Percentiles rank a stretch among this genome's conserved stretches.
Evolutionary conservation across 1,140 invertebrate species (phyloP).

Genomic region (Phortica variegata): DNA sequence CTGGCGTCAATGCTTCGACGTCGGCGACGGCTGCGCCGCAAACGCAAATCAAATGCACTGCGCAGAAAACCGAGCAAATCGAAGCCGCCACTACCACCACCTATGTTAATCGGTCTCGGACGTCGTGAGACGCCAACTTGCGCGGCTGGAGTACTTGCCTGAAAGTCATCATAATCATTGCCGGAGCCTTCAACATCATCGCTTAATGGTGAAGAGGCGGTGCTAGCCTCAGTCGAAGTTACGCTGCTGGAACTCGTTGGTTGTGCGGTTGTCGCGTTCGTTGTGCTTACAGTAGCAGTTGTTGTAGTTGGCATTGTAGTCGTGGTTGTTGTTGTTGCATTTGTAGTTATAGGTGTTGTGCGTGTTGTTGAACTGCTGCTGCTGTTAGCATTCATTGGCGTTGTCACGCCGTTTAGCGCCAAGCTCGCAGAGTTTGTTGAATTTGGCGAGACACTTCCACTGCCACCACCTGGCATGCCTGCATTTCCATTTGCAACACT

Average conservation of each 20-base stretch:
- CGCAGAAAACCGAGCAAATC: constrained; percentile 34
- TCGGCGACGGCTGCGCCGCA: constrained; percentile 26
- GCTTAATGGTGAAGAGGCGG: constrained; percentile 24
- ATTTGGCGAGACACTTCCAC: not conserved
- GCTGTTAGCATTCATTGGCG: not conserved
- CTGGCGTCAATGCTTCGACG: constrained; percentile 19
- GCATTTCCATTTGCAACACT: not conserved
- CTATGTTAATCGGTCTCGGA: constrained; percentile 32
- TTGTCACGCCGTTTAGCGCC: not conserved
- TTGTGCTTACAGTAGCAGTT: constrained; percentile 13
- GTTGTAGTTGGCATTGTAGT: constrained; percentile 4
- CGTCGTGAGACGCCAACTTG: constrained; percentile 28
- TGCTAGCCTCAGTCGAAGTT: constrained; percentile 10
- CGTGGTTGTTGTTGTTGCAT: constrained; percentile 14
- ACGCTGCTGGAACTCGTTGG: constrained; percentile 29
- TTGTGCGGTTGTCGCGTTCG: constrained; percentile 21
- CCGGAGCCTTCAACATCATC: constrained; percentile 56
- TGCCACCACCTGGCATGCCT: not conserved
- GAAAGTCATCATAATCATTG: constrained; percentile 26
- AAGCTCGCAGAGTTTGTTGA: not conserved
- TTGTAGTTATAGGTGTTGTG: constrained; percentile 4
- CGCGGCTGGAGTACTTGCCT: constrained; percentile 12
- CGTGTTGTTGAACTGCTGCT: constrained; percentile 2
- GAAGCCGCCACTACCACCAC: constrained; percentile 26
- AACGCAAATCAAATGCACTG: constrained; percentile 24